These are phyloP conservation scores for Galerucella pusilla DNA, from an alignment of 2,888 invertebrate genomes.

Conservation along the genomic window DNA sequence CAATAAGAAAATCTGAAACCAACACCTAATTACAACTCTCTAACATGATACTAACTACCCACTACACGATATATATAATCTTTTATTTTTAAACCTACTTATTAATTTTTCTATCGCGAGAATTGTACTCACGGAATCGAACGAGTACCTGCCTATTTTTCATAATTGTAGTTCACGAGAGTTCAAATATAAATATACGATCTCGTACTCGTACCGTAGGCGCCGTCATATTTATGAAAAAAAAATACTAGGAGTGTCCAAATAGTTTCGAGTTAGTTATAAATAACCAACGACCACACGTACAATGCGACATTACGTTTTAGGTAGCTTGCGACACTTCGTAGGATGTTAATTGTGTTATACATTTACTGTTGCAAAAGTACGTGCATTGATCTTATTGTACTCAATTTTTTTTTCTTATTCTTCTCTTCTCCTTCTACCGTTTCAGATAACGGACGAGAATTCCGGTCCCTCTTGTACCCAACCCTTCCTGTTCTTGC, in stretches of 20 bases:
- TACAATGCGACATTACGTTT: constrained; percentile 10
- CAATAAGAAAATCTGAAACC: too few relatives aligned
- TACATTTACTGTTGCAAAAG: background rate
- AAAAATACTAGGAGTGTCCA: constrained; percentile 20
- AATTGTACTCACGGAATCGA: constrained; percentile 13
- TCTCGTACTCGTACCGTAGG: constrained; percentile 9
- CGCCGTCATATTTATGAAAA: constrained; percentile 15
- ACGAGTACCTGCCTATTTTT: constrained; percentile 18
- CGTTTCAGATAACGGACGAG: too few relatives aligned
- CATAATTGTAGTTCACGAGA: constrained; percentile 20
- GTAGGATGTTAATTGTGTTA: constrained; percentile 1
- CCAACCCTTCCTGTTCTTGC: too few relatives aligned
- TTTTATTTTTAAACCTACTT: background rate
- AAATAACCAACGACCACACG: constrained; percentile 15
- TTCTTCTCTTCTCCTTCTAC: too few relatives aligned
- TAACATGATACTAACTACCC: background rate
- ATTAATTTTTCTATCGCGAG: constrained; percentile 8
- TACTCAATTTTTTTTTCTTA: too few relatives aligned
- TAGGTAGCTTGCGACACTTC: constrained; percentile 11
- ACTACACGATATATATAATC: background rate
- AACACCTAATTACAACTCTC: too few relatives aligned
- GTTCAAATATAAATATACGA: constrained; percentile 25
- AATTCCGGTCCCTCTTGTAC: too few relatives aligned
- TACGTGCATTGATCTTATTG: background rate
- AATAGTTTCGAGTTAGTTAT: constrained; percentile 14